Evolutionary conservation across 2,113 vertebrate species (phyloP).

Genomic region (Callithrix jacchus): DNA sequence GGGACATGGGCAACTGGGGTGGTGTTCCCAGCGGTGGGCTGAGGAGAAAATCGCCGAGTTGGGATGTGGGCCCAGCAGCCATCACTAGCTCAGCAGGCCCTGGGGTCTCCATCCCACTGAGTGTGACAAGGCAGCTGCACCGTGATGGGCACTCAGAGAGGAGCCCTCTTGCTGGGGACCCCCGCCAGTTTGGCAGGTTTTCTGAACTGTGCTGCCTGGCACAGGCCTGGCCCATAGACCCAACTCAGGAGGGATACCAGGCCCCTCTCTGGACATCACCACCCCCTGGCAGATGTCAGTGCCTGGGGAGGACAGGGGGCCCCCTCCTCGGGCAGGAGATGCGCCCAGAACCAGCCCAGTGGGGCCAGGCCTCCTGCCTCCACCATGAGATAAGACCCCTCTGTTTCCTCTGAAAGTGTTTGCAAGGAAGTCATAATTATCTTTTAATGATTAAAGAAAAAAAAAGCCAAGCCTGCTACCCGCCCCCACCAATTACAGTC

Average conservation of each 20-base stretch:
- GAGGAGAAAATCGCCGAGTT: slow-evolving; percentile 5
- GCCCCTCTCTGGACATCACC: neutral
- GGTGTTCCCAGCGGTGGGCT: slow-evolving; percentile 40
- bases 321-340: neutral
- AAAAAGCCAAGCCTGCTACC: neutral
- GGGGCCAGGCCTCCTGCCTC: neutral
- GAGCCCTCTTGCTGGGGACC: neutral
- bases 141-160: neutral
- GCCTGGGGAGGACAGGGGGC: neutral
- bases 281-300: neutral
- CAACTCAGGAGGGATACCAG: neutral
- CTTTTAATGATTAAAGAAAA: slow-evolving; percentile 23
- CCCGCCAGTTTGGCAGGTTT: slow-evolving; percentile 43
- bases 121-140: neutral
- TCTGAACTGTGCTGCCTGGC: neutral
- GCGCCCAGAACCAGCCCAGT: neutral
- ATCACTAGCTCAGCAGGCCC: neutral
- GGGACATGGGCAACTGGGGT: slow-evolving; percentile 71
- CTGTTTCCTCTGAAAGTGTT: neutral
- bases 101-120: fast-evolving
- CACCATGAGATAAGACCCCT: neutral
- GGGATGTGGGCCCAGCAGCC: neutral
- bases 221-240: neutral
- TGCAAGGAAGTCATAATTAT: slow-evolving; percentile 51
- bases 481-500: too few species aligned